Evolutionary conservation across 2,113 vertebrate species (phyloP), one percentile per base, ranked within the genome.

Genomic region (Forbesichthys papilliferus): DNA sequence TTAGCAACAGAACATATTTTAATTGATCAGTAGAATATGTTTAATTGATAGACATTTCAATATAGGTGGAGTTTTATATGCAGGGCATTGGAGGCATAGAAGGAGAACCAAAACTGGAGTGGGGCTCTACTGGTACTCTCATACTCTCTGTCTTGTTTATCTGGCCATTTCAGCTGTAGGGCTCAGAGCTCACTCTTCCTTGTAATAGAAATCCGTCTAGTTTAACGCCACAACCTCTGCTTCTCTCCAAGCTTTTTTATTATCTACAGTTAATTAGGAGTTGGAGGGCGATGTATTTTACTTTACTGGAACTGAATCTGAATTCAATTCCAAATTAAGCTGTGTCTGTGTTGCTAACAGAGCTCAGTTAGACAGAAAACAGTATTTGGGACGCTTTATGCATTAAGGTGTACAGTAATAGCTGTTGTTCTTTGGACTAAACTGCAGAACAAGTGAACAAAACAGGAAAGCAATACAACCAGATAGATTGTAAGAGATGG

Each of bases 231-330:
- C 59, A 69, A 53, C 61, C 67, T 67, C 66, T 64, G 56, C 52
- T 61, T 58, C 61, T 54, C 71, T 69, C 69, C 63, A 34, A 69
- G 72, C 67, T 78, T 64, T 69, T 84, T 27, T 27, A 27, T 49
- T 69, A 81, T 82, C 78, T 78, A 62, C 64, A 18, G 68, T 84
- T 91, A 90, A 90, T 91, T 90, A 83, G 73, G 82, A 81, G 64
- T 74, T 77, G 78, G 74, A 79, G 84, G 83, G 75, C 61, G 84
- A 83, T 83, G 82, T 80, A 69, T 79, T 80, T 76, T 69, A 64
- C 74, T 61, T 83, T 67, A 33, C 61, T 14, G 70, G 87, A 81
- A 88, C 87, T 88, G 27, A 86, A 84, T 84, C 71, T 66, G 56
- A 54, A 68, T 69, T 72, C 71, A 65, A 5, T 11, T 57, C 42